phyloP scores from a whole-genome alignment of 2,113 vertebrate genomes.

The Coptodon rendalli region DNA sequence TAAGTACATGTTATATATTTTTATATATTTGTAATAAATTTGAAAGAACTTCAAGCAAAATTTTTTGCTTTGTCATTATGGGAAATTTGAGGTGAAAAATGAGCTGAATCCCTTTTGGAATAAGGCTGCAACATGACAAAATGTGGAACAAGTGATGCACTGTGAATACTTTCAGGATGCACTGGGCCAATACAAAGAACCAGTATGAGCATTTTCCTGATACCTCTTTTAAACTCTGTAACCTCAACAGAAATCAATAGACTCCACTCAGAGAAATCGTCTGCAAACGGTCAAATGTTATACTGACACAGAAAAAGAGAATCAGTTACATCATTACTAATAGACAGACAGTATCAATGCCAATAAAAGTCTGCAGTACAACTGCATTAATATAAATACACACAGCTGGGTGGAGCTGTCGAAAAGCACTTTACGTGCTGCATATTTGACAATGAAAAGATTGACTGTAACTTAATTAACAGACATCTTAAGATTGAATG shows the following conservation, averaged over 20 bases:
- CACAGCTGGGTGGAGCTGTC: not conserved
- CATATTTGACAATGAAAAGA: not conserved
- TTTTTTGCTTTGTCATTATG: not conserved
- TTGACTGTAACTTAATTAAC: not conserved
- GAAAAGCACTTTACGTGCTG: not conserved
- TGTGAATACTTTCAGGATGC: not conserved
- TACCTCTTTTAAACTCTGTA: not conserved
- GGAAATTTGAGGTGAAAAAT: not conserved
- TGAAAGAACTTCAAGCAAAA: fast-evolving
- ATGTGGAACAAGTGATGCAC: not conserved
- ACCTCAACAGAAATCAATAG: not conserved
- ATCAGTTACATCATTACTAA: not conserved
- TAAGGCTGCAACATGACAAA: not conserved
- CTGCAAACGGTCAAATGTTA: not conserved
- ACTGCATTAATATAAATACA: not conserved
- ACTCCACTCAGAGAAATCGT: not conserved
- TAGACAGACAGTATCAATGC: not conserved
- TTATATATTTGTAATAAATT: too few relatives aligned
- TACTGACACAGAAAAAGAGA: not conserved
- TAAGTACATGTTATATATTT: not conserved
- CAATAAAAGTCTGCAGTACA: not conserved
- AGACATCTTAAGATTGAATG: not conserved
- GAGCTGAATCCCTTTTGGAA: not conserved
- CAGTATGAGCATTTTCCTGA: not conserved
- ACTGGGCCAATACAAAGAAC: not conserved